Evolutionary conservation across 2,888 invertebrate genomes (phyloP), one percentile per base, ranked within the genome.

Genomic region (Hydropsyche betteni): DNA sequence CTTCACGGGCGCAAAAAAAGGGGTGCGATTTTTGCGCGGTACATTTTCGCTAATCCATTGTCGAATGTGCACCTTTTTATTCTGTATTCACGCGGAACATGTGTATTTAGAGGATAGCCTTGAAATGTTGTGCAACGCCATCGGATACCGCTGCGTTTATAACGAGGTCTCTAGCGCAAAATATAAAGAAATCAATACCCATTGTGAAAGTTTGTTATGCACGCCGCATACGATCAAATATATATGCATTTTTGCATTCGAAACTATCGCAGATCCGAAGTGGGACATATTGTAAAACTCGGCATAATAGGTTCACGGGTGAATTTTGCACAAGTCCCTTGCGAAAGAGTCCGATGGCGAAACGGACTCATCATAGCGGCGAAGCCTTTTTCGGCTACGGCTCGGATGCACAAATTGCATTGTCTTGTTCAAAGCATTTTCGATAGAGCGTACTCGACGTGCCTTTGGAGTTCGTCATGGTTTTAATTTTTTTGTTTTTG

Each of bases 131-230:
- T 72, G 72, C 72, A 72, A 72, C 72, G 10, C 53, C 44, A 58
- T 72, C 72, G 24, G 58, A 72, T 14, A 72, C 72, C 34, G 7
- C 52, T 72, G 72, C 72, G 72, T 72, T 58, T 38, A 58, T 72
- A 72, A 72, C 72, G 72, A 72, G 72, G 72, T 72, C 72, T 72
- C 72, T 72, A 72, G 61, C 72, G 72, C 72, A 72, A 72, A 72
- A 72, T 72, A 72, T 72, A 72, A 72, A 61, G 72, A 72, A 72
- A 72, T 72, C 72, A 72, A 72, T 72, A 72, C 61, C 72, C 53
- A 72, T 72, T 72, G 72, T 72, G 72, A 72, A 72, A 72, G 72
- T 72, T 72, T 36, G 72, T 61, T 55, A 61, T 61, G 16, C 61
- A 61, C 33, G 61, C 10, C 33, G 33, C 61, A 33, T 33, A 33